Evolutionary conservation across 2,113 vertebrate species (phyloP), one percentile per base, ranked within the genome.

Genomic region (Castor canadensis): DNA sequence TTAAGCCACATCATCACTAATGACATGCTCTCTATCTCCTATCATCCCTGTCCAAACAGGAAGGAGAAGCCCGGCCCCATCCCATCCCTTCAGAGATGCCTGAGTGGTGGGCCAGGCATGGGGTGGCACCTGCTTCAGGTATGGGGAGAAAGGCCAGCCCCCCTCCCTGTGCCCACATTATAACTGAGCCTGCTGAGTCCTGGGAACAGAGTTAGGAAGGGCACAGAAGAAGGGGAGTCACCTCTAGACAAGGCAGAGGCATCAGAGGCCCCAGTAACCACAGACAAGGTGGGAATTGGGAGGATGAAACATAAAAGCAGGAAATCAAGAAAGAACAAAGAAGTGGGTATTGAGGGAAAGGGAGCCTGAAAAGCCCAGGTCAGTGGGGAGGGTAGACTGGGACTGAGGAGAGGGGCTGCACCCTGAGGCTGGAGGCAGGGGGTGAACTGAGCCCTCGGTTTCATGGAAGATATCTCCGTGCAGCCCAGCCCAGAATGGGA

Each of bases 1-100:
- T 98, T 97, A 97, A 91, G 75, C 73, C 80, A 79, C 81, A 58
- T 95, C 81, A 60, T 92, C 89, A 12, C 84, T 95, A 96, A 96
- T 95, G 92, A 93, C 89, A 93, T 1, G 60, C 54, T 93, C 30
- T 81, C 92, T 73, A 10, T 88, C 91, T 89, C 80, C 95, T 87
- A 87, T 64, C 52, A 4, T 40, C 67, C 43, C 91, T 82, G 40
- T 89, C 82, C 94, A 93, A 93, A 97, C 40, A 64, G 94, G 76
- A 92, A 60, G 75, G 75, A 77, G 79, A 49, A 60, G 77, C 56
- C 84, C 73, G n/a, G 26, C 62, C 52, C 88, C 58, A 47, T 47
- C 81, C 66, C 4, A 6, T 47, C 58, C 49, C 28, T 43, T 67
- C 12, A 35, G 32, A 49, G 88, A n/a, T 32, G n/a, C n/a, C 26